Evolutionary conservation across 2,888 invertebrate species (phyloP).

Genomic region (Trichogramma dendrolimi): DNA sequence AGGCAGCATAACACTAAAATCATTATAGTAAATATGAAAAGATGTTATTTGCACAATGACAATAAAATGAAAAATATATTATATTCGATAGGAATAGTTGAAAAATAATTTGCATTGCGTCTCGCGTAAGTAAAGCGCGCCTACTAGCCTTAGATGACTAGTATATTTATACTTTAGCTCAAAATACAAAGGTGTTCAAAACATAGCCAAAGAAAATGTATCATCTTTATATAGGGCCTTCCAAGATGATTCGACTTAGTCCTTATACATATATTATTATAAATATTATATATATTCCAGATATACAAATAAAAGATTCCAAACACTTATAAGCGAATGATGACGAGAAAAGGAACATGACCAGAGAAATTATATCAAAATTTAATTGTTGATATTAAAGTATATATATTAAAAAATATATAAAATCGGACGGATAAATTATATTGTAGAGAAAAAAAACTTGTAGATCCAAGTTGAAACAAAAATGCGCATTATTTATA

Average conservation of each 20-base stretch:
- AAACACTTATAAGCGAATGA: not conserved
- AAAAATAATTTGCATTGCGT: conserved; percentile 15
- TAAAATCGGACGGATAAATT: conserved; percentile 19
- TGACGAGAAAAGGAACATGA: not conserved
- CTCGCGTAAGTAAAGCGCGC: conserved; percentile 31
- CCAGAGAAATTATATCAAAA: not conserved
- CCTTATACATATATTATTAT: too few species aligned
- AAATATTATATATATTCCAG: not conserved
- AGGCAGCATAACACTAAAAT: too few species aligned
- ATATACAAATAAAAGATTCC: conserved; percentile 5
- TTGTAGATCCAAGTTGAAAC: conserved; percentile 15
- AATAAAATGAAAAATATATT: too few species aligned
- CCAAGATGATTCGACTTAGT: too few species aligned
- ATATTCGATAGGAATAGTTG: too few species aligned
- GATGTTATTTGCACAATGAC: too few species aligned
- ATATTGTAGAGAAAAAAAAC: conserved; percentile 17
- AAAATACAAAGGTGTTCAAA: conserved; percentile 39
- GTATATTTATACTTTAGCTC: conserved; percentile 40
- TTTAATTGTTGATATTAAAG: conserved; percentile 23
- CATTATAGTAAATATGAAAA: too few species aligned
- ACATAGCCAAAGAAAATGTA: conserved; percentile 3
- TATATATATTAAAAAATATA: conserved; percentile 14
- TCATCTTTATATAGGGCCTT: too few species aligned
- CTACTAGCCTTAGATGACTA: conserved; percentile 44
- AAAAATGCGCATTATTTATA: conserved; percentile 17